Evolutionary conservation across 2,888 invertebrate species (phyloP), one percentile per base, ranked within the genome.

Genomic region (Hedychridium roseum): DNA sequence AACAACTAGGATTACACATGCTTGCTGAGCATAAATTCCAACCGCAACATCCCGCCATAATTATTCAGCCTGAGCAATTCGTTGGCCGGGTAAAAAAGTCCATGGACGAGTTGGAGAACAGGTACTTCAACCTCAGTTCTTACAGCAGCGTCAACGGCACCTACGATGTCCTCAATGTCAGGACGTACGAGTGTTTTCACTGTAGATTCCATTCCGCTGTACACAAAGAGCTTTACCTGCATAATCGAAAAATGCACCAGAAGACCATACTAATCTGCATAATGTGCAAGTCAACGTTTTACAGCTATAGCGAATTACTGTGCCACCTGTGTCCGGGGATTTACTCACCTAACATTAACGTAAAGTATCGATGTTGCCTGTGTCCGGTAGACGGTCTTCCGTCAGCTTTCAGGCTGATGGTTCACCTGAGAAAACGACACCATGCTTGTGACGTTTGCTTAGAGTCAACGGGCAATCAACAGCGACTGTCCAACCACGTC

Each of bases 321-420:
- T 93, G 92, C 80, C 93, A 93, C 82, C 83, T 92, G 66, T 93
- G 93, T 79, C 92, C 92, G 14, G 93, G 92, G 38, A 81, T 85
- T 60, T 90, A 90, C 79, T 83, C 84, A 72, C 77, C 82, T 5
- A 81, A 73, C 47, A 80, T 82, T 56, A 81, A 86, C 77, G 83
- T 89, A 54, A 86, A 84, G 64, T 92, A 89, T 79, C 85, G 92
- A 64, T 94, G 93, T 76, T 92, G 91, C 78, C 84, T 92, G 71
- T 94, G 94, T 76, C 85, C 87, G 37, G 81, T 87, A 62, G 87
- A 88, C 66, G 85, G 87, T 63, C 83, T 93, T 63, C 91, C 91
- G n/a, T 92, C 92, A 16, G 88, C 92, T 2, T 93, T 94, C 79
- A 85, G 93, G 48, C 80, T 93, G 45, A 92, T 94, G 92, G 92